phyloP scores from a whole-genome alignment of 2,113 vertebrate genomes.

The Pyxicephalus adspersus region DNA sequence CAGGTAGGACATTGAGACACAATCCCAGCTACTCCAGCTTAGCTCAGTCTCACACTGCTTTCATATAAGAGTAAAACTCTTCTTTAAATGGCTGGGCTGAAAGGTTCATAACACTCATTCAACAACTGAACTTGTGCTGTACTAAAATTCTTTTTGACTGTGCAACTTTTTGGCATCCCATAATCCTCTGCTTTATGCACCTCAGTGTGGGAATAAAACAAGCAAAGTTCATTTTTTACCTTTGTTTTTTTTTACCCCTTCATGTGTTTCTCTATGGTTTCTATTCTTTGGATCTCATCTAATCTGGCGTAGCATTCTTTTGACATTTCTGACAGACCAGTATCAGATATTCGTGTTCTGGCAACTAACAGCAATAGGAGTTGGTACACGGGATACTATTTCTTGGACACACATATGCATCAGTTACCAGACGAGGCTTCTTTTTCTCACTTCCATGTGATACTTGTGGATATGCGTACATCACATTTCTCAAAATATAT shows the following conservation, averaged over 20 bases:
- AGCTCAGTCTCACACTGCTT: slow-evolving; percentile 87
- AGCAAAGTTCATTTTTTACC: slow-evolving; percentile 70
- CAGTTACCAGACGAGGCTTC: slow-evolving; percentile 81
- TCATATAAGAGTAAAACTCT: slow-evolving; percentile 84
- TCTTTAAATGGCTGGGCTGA: slow-evolving; percentile 85
- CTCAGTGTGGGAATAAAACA: slow-evolving; percentile 86
- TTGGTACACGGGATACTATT: slow-evolving; percentile 69
- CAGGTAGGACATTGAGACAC: slow-evolving; percentile 93
- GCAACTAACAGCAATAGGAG: slow-evolving; percentile 69
- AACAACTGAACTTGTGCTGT: slow-evolving; percentile 83
- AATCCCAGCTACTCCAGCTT: slow-evolving; percentile 80
- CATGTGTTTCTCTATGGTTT: slow-evolving; percentile 74
- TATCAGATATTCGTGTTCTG: slow-evolving; percentile 74
- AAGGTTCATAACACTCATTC: slow-evolving; percentile 88
- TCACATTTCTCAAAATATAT: background rate
- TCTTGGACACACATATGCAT: slow-evolving; percentile 73
- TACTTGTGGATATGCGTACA: background rate
- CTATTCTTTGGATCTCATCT: slow-evolving; percentile 84
- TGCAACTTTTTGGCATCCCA: slow-evolving; percentile 79
- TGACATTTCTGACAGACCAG: slow-evolving; percentile 81
- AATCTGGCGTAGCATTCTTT: slow-evolving; percentile 78
- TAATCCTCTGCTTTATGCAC: slow-evolving; percentile 84
- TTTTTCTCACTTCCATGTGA: slow-evolving; percentile 43
- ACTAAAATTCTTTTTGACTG: slow-evolving; percentile 85
- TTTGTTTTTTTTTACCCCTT: slow-evolving; percentile 65